Percentiles rank a stretch among this genome's conserved stretches.
phyloP scores from a whole-genome alignment of 2,888 invertebrate genomes.

The Mactromeris polynyma region DNA sequence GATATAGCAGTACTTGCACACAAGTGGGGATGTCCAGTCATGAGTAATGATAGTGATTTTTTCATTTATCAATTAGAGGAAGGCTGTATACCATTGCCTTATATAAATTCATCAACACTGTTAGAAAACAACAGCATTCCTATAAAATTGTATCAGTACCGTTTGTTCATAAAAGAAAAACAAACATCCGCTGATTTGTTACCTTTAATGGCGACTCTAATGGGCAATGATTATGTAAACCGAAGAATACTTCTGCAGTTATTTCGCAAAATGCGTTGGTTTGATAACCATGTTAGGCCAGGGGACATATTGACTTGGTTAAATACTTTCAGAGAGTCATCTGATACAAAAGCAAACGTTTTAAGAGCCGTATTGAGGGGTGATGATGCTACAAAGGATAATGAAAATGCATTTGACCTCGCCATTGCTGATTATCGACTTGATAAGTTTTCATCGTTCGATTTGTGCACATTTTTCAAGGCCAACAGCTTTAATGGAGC shows the following conservation, averaged over 20 bases:
- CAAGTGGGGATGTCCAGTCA: neutral
- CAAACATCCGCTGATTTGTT: neutral
- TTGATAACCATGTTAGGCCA: neutral
- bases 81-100: neutral
- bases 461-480: neutral
- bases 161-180: neutral
- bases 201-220: neutral
- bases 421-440: neutral
- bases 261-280: neutral
- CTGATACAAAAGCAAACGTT: neutral
- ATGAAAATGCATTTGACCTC: neutral
- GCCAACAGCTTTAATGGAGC: neutral
- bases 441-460: neutral
- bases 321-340: neutral
- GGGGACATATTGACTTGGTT: neutral
- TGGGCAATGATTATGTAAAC: constrained; percentile 2
- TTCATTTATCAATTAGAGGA: neutral
- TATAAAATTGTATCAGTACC: neutral
- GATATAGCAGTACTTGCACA: neutral
- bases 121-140: neutral
- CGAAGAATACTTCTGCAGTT: neutral
- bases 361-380: neutral
- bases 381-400: neutral
- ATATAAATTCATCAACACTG: neutral
- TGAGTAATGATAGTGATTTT: constrained; percentile 3